Conservation (phyloP, 2,888 invertebrate genomes). For the Eupithecia inturbata region DNA sequence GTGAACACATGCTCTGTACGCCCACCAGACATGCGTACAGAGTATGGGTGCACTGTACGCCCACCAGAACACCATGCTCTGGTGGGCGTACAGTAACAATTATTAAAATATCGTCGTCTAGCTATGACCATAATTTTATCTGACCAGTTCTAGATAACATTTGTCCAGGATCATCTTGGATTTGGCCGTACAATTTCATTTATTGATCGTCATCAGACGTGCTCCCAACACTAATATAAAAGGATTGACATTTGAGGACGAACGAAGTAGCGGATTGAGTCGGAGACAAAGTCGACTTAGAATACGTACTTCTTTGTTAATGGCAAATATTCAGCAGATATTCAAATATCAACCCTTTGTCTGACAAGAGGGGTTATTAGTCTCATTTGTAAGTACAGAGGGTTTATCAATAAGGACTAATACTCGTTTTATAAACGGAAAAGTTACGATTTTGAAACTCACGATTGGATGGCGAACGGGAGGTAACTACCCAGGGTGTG, state of each 20-base stretch:
- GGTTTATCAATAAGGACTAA: background rate
- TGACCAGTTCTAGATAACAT: too few relatives aligned
- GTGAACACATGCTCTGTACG: too few relatives aligned
- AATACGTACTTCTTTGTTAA: conserved; percentile 67
- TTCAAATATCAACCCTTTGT: conserved; percentile 62
- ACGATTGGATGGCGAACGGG: background rate
- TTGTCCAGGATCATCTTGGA: too few relatives aligned
- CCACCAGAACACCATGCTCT: too few relatives aligned
- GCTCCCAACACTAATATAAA: conserved; percentile 67
- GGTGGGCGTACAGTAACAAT: too few relatives aligned
- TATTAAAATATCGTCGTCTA: too few relatives aligned
- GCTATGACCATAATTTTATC: too few relatives aligned
- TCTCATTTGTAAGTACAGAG: conserved; percentile 24
- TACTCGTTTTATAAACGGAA: background rate
- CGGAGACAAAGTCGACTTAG: conserved; percentile 71
- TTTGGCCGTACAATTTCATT: too few relatives aligned
- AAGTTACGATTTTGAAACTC: background rate
- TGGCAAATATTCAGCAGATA: conserved; percentile 70
- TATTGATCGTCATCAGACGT: background rate
- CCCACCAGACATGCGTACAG: too few relatives aligned
- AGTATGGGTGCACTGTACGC: too few relatives aligned
- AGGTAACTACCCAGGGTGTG: background rate
- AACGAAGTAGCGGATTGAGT: conserved; percentile 78
- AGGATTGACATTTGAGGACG: conserved; percentile 81
- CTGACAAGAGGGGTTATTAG: conserved; percentile 42